Conservation (phyloP, 2,888 invertebrate genomes). For the Cerastis rubricosa region DNA sequence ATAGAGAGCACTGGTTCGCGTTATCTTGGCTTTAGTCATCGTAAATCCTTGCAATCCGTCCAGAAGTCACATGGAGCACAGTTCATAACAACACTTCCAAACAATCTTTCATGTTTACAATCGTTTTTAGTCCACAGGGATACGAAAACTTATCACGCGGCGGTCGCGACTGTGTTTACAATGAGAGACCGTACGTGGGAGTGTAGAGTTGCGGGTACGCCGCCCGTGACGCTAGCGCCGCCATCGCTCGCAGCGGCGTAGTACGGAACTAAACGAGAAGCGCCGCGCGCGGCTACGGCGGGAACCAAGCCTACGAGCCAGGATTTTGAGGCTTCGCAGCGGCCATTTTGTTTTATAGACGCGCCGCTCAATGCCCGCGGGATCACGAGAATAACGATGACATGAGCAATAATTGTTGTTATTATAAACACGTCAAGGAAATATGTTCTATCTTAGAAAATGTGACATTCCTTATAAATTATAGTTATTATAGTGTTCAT, state of each 20-base stretch:
- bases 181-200: slow-evolving; percentile 87
- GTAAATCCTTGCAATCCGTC: slow-evolving; percentile 75
- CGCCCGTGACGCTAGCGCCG: slow-evolving; percentile 80
- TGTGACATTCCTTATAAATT: slow-evolving; percentile 57
- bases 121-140: slow-evolving; percentile 77
- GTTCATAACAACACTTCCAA: slow-evolving; percentile 81
- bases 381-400: slow-evolving; percentile 67
- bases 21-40: slow-evolving; percentile 91
- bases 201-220: slow-evolving; percentile 80
- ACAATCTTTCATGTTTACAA: slow-evolving; percentile 80
- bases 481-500: slow-evolving; percentile 44
- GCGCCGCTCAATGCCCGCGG: slow-evolving; percentile 66
- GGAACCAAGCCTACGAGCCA: slow-evolving; percentile 72
- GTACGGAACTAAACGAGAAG: slow-evolving; percentile 82
- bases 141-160: slow-evolving; percentile 78
- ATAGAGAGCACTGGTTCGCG: slow-evolving; percentile 92
- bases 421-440: slow-evolving; percentile 71
- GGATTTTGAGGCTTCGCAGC: slow-evolving; percentile 71
- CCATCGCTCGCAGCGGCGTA: slow-evolving; percentile 75
- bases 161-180: slow-evolving; percentile 84
- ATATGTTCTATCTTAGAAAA: slow-evolving; percentile 54
- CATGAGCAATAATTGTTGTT: slow-evolving; percentile 74
- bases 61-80: slow-evolving; percentile 77
- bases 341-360: slow-evolving; percentile 86
- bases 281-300: slow-evolving; percentile 78